Evolutionary conservation across 2,113 vertebrate genomes (phyloP), one percentile per base, ranked within the genome.

Genomic region (Festucalex cinctus): DNA sequence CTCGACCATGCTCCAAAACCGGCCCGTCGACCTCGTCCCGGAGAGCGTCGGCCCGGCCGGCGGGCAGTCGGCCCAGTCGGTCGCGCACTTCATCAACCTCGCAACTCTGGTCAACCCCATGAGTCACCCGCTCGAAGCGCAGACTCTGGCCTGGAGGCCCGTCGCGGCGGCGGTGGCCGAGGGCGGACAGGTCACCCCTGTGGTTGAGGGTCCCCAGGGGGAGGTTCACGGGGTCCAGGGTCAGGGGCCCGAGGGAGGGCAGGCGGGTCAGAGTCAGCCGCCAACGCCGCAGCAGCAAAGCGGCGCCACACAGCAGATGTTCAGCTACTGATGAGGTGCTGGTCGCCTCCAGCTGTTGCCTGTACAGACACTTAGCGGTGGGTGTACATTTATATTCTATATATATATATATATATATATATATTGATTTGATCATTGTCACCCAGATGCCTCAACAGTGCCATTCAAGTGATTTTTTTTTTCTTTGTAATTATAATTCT

Each of bases 51-150:
- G 79, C 1, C 71, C 83, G 3, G 32, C 83, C 0, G 80, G 84
- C 0, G 32, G 91, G 0, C 74, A 86, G 2, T 65, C 79, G 0
- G 82, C 93, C 0, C 96, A 95, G 64, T 94, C 97, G 0, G 94
- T 98, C 28, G 93, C 97, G 0, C 96, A 99, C 80, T 99, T 98
- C 83, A 98, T 99, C 86, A 99, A 98, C 82, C 92, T 99, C 41
- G 94, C 96, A 86, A 95, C 96, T 7, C 90, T 99, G 72, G 97
- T 98, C 85, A 98, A 98, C 88, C 97, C 97, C 73, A 94, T 98
- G 73, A 83, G 94, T 6, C 94, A 80, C 80, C 94, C 94, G 80
- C 90, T 98, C 5, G 95, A 97, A 24, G 91, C 92, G 61, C 93
- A 93, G 5, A 92, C 94, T 0, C 88, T 98, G 54, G 85, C 94